Base-by-base conservation (phyloP, 2,797 vertebrate genomes). In the Chelon labrosus region DNA sequence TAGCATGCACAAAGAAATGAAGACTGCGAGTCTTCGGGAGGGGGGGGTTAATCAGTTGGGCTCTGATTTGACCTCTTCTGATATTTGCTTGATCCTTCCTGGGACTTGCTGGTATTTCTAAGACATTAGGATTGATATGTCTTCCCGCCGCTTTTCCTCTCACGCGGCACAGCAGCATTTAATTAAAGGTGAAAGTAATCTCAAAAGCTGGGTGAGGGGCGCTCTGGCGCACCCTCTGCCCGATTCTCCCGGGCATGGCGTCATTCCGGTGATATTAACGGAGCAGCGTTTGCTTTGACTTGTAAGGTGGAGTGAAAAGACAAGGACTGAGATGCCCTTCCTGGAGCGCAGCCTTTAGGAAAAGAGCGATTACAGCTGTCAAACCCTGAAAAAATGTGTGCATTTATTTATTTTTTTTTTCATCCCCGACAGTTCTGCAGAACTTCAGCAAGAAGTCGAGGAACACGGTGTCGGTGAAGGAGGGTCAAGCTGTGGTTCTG, bases 401-500 rank as follows among this genome's bases (percentile, higher is more conserved):
- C 7, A 31, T 31, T 3, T 31, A 31, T 31, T 31, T 5, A 31
- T 31, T 31, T 11, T 75, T 50, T 59, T 7, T 83, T 73, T 72
- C 56, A 16, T 17, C 53, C 83, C 72, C 83, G 65, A 87, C 94
- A 98, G 97, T 97, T 92, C 95, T 98, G 2, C 96, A 98, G 89
- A 97, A 94, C 88, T 98, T 98, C 91, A 97, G 95, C 91, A 95
- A 88, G 35, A 95, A 96, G 80, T 89, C 90, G 0, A 94, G 96
- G 87, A 98, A 94, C 85, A 95, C 93, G 0, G 97, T 98, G 77
- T 96, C 93, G 0, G 97, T 97, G 55, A 94, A 97, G 19, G 96
- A 96, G 80, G 97, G 97, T 83, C 97, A 98, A 88, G 97, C 96
- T 3, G 96, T 98, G 92, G 97, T 97, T 69, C 94, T 98, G 74